A percentile compares a stretch with the other conserved stretches of the same genome.
Evolutionary conservation across 1,140 invertebrate genomes (phyloP).

Genomic region (Cepaea nemoralis): DNA sequence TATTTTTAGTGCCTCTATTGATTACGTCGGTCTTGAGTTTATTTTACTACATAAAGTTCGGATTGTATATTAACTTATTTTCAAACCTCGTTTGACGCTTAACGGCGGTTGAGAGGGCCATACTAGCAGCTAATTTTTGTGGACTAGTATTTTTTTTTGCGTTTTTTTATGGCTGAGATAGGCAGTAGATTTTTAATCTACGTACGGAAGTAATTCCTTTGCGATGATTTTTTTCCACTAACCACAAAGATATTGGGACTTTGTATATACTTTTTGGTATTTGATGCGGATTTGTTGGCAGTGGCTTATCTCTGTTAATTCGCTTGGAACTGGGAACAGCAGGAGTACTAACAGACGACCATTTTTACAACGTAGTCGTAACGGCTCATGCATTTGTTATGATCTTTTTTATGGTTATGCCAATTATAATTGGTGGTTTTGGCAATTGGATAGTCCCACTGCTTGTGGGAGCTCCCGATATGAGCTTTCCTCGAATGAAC

Average conservation of each 20-base stretch:
- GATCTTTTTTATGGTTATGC: constrained; percentile 87
- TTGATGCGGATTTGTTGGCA: constrained; percentile 79
- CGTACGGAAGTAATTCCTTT: no score
- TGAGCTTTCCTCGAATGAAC: constrained; percentile 83
- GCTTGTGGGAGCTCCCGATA: constrained; percentile 82
- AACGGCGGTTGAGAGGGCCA: no score
- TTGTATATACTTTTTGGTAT: constrained; percentile 82
- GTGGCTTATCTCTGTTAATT: constrained; percentile 78
- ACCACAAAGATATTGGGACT: constrained; percentile 84
- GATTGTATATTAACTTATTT: no score
- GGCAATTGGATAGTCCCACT: constrained; percentile 83
- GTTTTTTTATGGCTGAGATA: no score
- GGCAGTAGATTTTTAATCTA: no score
- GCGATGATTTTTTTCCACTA: constrained; percentile 78
- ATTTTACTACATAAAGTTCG: no score
- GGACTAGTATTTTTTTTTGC: no score
- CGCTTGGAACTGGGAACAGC: constrained; percentile 78
- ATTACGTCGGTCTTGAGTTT: no score
- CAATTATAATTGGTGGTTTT: constrained; percentile 83
- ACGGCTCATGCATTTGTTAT: constrained; percentile 83
- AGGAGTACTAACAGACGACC: constrained; percentile 79
- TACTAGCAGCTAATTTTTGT: no score
- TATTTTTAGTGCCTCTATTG: no score
- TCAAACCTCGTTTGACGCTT: no score
- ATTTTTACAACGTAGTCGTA: constrained; percentile 80